Conservation (phyloP, 1,140 invertebrate species). For the Penaeus japonicus region DNA sequence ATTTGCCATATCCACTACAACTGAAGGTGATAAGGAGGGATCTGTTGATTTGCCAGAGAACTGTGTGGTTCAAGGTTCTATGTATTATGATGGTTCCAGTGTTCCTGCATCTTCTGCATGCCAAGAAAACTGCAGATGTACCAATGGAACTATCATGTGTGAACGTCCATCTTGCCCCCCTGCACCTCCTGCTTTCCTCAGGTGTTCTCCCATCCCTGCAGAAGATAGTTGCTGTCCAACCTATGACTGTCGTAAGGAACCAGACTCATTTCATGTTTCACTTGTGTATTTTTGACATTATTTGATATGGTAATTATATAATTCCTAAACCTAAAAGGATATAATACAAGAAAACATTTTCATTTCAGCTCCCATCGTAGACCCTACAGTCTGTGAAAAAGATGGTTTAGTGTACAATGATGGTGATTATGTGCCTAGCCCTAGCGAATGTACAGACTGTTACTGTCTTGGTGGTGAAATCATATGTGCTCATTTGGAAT, state of each 20-base stretch:
- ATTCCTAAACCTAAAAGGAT: too few species aligned
- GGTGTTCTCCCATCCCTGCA: slow-evolving; percentile 42
- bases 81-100: slow-evolving; percentile 36
- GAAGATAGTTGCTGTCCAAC: slow-evolving; percentile 56
- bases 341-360: too few species aligned
- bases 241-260: slow-evolving; percentile 47
- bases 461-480: slow-evolving; percentile 62
- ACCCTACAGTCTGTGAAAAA: neutral
- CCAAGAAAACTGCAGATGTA: slow-evolving; percentile 49
- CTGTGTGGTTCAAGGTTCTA: slow-evolving; percentile 29
- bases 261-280: too few species aligned
- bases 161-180: slow-evolving; percentile 43
- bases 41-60: neutral
- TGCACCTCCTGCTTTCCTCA: slow-evolving; percentile 41
- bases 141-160: slow-evolving; percentile 43
- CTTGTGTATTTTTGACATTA: neutral
- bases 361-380: neutral
- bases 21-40: neutral
- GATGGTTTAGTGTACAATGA: neutral
- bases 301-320: too few species aligned
- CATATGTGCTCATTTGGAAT: slow-evolving; percentile 63
- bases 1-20: neutral
- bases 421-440: slow-evolving; percentile 4
- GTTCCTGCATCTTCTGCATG: slow-evolving; percentile 33
- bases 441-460: slow-evolving; percentile 62